phyloP scores from a whole-genome alignment of 2,113 vertebrate genomes.

The Philantomba maxwellii region DNA sequence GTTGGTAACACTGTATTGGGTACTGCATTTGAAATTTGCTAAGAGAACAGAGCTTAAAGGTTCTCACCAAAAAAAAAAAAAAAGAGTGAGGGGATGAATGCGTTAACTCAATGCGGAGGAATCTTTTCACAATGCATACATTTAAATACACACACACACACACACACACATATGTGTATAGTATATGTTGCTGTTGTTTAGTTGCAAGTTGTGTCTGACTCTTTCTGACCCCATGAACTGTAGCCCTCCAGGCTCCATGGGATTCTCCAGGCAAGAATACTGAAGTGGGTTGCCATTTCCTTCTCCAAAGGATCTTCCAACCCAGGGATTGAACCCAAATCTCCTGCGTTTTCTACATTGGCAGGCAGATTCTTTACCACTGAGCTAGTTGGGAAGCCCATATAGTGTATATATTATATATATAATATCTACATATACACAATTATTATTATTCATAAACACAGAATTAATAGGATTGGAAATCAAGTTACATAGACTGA shows the following conservation, averaged over 20 bases:
- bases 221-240: background rate
- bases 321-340: background rate
- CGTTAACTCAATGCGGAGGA: background rate
- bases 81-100: no score
- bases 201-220: background rate
- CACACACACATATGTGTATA: background rate
- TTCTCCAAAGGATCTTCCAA: background rate
- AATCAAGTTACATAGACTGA: background rate
- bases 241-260: background rate
- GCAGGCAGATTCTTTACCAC: background rate
- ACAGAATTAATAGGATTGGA: background rate
- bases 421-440: no score
- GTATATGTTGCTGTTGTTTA: background rate
- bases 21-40: no score
- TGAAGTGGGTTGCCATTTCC: background rate
- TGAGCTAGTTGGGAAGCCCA: background rate
- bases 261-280: background rate
- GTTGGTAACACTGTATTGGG: no score
- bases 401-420: background rate
- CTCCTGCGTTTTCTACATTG: background rate
- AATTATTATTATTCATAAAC: background rate
- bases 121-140: background rate
- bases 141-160: background rate
- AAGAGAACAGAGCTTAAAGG: no score
- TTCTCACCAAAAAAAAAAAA: no score